Conservation (phyloP, 2,888 invertebrate species). For the Oegoconia quadripuncta region DNA sequence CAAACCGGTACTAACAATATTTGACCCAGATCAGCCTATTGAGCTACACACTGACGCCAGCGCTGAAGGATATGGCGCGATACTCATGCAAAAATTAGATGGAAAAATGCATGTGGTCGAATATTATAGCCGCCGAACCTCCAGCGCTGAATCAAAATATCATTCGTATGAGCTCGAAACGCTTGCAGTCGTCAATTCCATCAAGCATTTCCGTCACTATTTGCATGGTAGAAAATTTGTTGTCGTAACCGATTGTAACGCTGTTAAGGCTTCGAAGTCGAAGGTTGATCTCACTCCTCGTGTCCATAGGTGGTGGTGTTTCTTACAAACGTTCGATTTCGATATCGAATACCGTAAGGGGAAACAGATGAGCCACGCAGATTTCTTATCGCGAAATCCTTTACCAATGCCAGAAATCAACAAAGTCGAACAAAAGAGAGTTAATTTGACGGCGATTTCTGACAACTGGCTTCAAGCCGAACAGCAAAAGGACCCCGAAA, state of each 20-base stretch:
- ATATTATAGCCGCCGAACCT: conserved; percentile 21
- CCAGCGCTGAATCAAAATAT: conserved; percentile 16
- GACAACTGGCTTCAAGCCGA: too few relatives aligned
- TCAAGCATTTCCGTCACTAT: conserved; percentile 21
- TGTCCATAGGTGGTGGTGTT: conserved; percentile 22
- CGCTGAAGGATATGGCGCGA: conserved; percentile 21
- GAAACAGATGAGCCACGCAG: too few relatives aligned
- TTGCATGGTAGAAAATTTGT: conserved; percentile 14
- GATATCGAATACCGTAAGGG: conserved; percentile 21
- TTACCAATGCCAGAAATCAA: too few relatives aligned
- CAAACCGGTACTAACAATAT: conserved; percentile 20
- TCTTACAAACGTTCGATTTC: conserved; percentile 21
- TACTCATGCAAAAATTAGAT: conserved; percentile 17
- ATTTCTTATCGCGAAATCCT: too few relatives aligned
- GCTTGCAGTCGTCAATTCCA: conserved; percentile 20
- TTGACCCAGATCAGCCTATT: conserved; percentile 14
- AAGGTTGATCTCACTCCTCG: conserved; percentile 20
- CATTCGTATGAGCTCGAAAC: conserved; percentile 27
- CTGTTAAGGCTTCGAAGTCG: conserved; percentile 14
- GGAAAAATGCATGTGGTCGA: conserved; percentile 8
- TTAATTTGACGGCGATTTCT: too few relatives aligned
- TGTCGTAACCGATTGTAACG: conserved; percentile 20
- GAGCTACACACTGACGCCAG: conserved; percentile 28
- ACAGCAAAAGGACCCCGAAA: too few relatives aligned
- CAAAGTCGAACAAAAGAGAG: too few relatives aligned